A percentile compares a stretch with the other conserved stretches of the same genome.
Evolutionary conservation across 2,113 vertebrate genomes (phyloP).

Genomic region (Xenopus borealis): DNA sequence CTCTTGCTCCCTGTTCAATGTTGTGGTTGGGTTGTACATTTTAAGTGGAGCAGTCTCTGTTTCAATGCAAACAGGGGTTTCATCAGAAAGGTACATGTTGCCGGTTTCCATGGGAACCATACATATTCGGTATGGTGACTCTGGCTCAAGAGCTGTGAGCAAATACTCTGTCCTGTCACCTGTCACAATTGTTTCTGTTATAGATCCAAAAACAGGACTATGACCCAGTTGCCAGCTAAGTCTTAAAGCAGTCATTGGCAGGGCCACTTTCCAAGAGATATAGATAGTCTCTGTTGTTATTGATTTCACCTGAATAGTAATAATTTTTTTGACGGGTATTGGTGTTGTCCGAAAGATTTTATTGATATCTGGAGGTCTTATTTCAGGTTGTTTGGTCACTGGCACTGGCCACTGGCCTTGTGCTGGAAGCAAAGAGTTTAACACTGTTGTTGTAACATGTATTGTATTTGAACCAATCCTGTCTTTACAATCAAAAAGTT

Average conservation of each 20-base stretch:
- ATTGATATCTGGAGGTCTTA: conserved; percentile 75
- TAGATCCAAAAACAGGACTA: conserved; percentile 93
- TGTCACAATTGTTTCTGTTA: conserved; percentile 96
- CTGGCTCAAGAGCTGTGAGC: conserved; percentile 91
- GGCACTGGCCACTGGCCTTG: conserved; percentile 83
- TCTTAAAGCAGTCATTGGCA: conserved; percentile 91
- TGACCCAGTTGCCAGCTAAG: conserved; percentile 98
- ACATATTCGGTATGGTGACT: conserved; percentile 93
- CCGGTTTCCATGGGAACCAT: conserved; percentile 99
- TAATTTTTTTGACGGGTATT: conserved; percentile 82
- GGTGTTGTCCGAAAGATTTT: conserved; percentile 86
- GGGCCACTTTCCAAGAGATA: conserved; percentile 93
- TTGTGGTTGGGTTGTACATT: conserved; percentile 94
- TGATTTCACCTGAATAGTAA: conserved; percentile 91
- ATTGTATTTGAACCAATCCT: conserved; percentile 67
- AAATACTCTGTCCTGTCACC: conserved; percentile 89
- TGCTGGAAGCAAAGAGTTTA: conserved; percentile 76
- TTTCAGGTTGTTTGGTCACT: conserved; percentile 84
- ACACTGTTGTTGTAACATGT: conserved; percentile 78
- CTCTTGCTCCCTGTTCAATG: conserved; percentile 94
- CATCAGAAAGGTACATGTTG: conserved; percentile 92
- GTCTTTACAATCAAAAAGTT: conserved; percentile 88
- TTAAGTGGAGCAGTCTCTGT: conserved; percentile 87
- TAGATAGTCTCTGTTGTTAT: conserved; percentile 88
- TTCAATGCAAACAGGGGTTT: conserved; percentile 94